Percentiles rank a stretch among this genome's conserved stretches.
These are phyloP conservation scores for Platorchestia sp. DNA, from an alignment of 1,140 invertebrate species.

Conservation along the genomic window DNA sequence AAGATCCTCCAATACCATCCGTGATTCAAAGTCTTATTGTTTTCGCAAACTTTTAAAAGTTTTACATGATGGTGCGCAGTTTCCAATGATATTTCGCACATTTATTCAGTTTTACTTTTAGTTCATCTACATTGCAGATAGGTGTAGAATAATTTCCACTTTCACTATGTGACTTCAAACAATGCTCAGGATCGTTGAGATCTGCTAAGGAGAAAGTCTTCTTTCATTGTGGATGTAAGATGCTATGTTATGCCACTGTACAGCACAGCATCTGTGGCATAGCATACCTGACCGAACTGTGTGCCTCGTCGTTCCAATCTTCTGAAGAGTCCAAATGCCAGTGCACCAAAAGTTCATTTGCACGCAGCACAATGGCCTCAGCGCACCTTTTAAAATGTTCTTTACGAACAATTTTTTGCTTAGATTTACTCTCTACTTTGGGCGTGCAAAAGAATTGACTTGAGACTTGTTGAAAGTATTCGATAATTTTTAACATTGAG, in stretches of 20 bases:
- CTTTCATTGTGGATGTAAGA: background rate
- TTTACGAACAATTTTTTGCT: background rate
- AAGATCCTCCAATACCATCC: no score
- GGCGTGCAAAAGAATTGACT: background rate
- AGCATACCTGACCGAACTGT: no score
- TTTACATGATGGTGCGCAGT: background rate
- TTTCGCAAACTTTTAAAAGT: no score
- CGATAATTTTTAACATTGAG: background rate
- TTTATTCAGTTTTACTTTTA: background rate
- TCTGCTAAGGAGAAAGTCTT: background rate
- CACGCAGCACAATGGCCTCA: background rate
- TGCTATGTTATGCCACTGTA: background rate
- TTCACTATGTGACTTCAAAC: background rate
- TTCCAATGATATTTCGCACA: background rate
- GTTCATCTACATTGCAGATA: background rate
- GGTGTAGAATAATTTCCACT: background rate
- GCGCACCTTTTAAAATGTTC: background rate
- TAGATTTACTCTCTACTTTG: background rate
- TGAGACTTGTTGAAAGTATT: background rate
- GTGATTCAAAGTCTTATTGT: background rate
- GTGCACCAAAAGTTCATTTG: background rate
- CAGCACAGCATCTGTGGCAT: no score
- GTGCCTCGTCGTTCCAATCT: background rate
- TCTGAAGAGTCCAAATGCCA: background rate
- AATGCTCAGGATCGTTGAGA: background rate